phyloP scores from a whole-genome alignment of 2,888 invertebrate genomes.

The Scrobipalpa atriplicella region DNA sequence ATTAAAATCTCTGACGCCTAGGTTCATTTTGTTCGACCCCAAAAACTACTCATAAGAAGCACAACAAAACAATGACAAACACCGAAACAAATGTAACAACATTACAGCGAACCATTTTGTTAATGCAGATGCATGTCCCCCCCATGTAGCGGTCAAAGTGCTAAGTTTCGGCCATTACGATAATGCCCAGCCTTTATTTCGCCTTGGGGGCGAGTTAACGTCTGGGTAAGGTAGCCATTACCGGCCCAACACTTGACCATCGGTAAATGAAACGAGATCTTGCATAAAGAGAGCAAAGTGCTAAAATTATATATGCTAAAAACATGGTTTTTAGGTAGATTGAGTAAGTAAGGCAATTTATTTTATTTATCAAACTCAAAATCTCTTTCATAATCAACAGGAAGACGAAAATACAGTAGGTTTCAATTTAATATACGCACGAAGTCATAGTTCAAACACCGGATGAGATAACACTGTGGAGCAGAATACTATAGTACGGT shows the following conservation, averaged over 20 bases:
- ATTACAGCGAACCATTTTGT: constrained; percentile 53
- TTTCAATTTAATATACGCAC: no score
- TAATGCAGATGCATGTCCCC: constrained; percentile 54
- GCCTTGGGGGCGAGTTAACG: constrained; percentile 2
- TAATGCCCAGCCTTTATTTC: constrained; percentile 17
- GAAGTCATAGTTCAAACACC: background rate
- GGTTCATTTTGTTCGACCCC: background rate
- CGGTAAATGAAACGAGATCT: constrained; percentile 4
- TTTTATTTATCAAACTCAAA: no score
- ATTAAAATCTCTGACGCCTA: background rate
- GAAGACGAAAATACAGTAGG: no score
- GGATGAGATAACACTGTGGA: no score
- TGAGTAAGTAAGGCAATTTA: no score
- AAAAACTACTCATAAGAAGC: background rate
- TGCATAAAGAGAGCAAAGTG: background rate
- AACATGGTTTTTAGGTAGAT: no score
- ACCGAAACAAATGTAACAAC: constrained; percentile 47
- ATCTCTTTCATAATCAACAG: no score
- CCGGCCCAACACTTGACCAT: background rate
- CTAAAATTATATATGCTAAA: no score
- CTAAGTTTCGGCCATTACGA: constrained; percentile 11
- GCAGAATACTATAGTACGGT: no score
- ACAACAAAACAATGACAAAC: constrained; percentile 17
- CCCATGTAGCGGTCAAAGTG: constrained; percentile 24
- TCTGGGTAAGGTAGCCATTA: background rate